A percentile compares a stretch with the other conserved stretches of the same genome.
Conservation (phyloP, 1,140 invertebrate genomes). For the Melipona quadrifasciata region DNA sequence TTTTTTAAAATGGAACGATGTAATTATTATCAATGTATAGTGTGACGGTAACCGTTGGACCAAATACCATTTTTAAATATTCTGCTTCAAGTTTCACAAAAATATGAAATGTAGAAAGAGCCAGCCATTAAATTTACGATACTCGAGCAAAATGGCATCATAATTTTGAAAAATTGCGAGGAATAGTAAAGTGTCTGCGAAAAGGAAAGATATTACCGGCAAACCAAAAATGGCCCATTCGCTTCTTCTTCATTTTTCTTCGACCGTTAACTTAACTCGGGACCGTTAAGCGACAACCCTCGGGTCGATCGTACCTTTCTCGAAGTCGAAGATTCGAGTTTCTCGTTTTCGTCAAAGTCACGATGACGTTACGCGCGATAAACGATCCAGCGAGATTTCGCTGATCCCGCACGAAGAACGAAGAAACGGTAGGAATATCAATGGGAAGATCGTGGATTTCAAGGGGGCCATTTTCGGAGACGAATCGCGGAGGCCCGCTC, state of each 20-base stretch:
- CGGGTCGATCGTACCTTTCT: slow-evolving; percentile 15
- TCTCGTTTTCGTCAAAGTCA: not conserved
- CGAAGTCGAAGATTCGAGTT: not conserved
- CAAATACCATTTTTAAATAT: too few relatives aligned
- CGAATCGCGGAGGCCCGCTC: slow-evolving; percentile 14
- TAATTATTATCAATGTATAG: too few relatives aligned
- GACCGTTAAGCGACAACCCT: slow-evolving; percentile 61
- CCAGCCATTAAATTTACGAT: too few relatives aligned
- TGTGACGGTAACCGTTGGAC: too few relatives aligned
- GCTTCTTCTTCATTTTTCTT: slow-evolving; percentile 29
- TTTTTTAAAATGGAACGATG: too few relatives aligned
- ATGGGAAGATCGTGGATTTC: slow-evolving; percentile 30
- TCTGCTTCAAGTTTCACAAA: too few relatives aligned
- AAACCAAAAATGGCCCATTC: not conserved
- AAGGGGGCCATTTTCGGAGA: slow-evolving; percentile 6
- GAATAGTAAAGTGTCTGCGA: not conserved
- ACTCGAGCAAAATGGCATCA: not conserved
- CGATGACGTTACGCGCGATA: slow-evolving; percentile 61
- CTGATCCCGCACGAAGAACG: slow-evolving; percentile 55
- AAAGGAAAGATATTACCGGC: not conserved
- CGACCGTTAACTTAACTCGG: slow-evolving; percentile 65
- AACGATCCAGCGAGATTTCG: slow-evolving; percentile 35
- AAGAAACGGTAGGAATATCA: slow-evolving; percentile 47
- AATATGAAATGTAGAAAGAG: too few relatives aligned
- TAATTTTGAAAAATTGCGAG: not conserved